Base-by-base conservation (phyloP, 2,113 vertebrate species). In the Lophochroa leadbeateri region DNA sequence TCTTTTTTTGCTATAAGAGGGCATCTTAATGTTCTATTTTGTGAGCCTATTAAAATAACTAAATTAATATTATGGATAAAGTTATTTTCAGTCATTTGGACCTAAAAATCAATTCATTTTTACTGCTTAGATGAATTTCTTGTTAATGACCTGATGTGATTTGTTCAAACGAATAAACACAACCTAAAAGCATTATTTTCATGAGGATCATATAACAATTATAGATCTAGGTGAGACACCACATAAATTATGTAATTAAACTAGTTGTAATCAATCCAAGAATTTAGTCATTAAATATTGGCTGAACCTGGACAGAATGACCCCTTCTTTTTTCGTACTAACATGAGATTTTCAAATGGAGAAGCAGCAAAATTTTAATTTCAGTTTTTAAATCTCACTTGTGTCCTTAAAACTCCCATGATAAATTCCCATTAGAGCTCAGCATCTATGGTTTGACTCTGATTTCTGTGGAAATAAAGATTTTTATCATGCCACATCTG, bases 21-120 rank as follows among this genome's bases (percentile, higher is more conserved):
- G 13, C 72, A 65, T 93, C 63, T 89, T 95, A 97, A 92, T 84
- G 64, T 93, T 97, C 55, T 78, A 5, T 90, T 97, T 93, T 88
- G 53, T 94, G 70, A 96, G 71, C 61, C 93, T 97, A 71, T 91
- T 96, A 96, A 97, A 97, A 93, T 70, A 93, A 43, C 37, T 92
- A 65, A 95, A 80, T 85, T 24, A 97, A 46, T 55, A 49, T 96
- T 93, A 74, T 44, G 44, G 52, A 60, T 91, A 41, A 96, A 83
- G 60, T 88, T 94, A 86, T 81, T 94, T 96, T 67, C 21, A 81
- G 46, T 86, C 49, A 77, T 95, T 95, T 95, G 81, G 61, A 72
- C 60, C 67, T 91, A 87, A 96, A 97, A 97, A 27, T 52, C 27
- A 72, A 9, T 81, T 93, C 58, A 7, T 80, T 88, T 92, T 93